Base-by-base conservation (phyloP, 2,113 vertebrate genomes). In the Nibea coibor region DNA sequence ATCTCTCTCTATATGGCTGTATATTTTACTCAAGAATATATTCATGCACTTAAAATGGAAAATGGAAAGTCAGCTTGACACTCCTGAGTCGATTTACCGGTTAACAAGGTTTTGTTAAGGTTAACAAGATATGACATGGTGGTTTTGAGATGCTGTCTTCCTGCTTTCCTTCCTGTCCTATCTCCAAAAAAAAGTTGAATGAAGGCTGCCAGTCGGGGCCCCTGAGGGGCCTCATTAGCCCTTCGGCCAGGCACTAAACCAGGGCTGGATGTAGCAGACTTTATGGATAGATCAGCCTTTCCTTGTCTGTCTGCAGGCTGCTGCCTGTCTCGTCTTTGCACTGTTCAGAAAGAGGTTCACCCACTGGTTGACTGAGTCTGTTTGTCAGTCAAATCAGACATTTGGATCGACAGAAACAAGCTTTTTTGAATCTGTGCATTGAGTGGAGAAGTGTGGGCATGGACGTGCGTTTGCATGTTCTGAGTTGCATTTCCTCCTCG, bases 191-290 rank as follows among this genome's bases (percentile, higher is more conserved):
- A 76, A 58, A 48, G 31, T 39, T 80, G 65, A 86, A 75, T 4
- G 48, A 53, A 75, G 2, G 43, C 71, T 75, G 67, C 74, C 75
- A 67, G 68, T 81, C 11, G 3, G 65, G 64, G 54, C 22, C 51
- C 84, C 61, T 35, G 42, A 59, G 76, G 81, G 85, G 71, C 47
- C 54, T 73, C 75, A 56, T 86, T 83, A 90, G 67, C 78, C 83
- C 53, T 64, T 53, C 57, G 78, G 83, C 72, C 70, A 70, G 71
- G 82, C 65, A 58, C 58, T 45, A 57, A 80, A 66, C 26, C 72
- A 65, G 63, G 43, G 59, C 61, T 68, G 48, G 24, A 85, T 83
- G 51, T 22, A 75, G 57, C 71, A 64, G 24, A 72, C 28, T 67
- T 75, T 47, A 51, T 58, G 24, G 57, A 76, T 67, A 69, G 66